Evolutionary conservation across 1,140 invertebrate species (phyloP).

Genomic region (Euschistus heros): DNA sequence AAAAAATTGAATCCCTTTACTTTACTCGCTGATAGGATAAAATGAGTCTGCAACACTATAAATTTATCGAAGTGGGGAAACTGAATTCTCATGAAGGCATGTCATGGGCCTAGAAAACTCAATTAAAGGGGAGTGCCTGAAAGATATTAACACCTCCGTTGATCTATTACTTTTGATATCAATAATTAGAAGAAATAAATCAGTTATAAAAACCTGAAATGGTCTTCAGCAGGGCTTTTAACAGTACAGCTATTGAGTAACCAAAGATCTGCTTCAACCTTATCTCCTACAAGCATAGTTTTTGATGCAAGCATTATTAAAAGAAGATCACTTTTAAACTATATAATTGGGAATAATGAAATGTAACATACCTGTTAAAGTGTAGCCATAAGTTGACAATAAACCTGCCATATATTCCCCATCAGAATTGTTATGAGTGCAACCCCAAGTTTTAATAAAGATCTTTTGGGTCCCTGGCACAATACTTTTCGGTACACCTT

Average conservation of each 20-base stretch:
- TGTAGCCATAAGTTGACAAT: conserved; percentile 76
- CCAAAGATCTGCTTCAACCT: conserved; percentile 81
- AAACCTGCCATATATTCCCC: conserved; percentile 97
- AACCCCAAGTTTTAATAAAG: conserved; percentile 95
- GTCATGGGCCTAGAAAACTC: too few relatives aligned
- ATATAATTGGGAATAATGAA: too few relatives aligned
- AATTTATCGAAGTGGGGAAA: too few relatives aligned
- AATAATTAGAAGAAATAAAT: neutral
- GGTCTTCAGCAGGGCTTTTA: conserved; percentile 93
- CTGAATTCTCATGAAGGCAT: too few relatives aligned
- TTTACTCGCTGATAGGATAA: too few relatives aligned
- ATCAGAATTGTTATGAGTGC: conserved; percentile 92
- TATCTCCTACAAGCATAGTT: conserved; percentile 45
- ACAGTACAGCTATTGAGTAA: conserved; percentile 95
- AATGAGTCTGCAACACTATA: too few relatives aligned
- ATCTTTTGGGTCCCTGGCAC: conserved; percentile 84
- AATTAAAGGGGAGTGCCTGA: too few relatives aligned
- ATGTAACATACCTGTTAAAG: conserved; percentile 46
- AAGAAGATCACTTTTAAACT: neutral
- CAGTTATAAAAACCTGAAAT: conserved; percentile 55
- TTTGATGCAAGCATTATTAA: neutral
- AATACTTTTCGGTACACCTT: conserved; percentile 43
- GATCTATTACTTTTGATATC: neutral
- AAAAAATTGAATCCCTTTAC: too few relatives aligned
- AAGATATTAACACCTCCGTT: too few relatives aligned